Evolutionary conservation across 1,140 invertebrate species (phyloP), one percentile per base, ranked within the genome.

Genomic region (Scaptomyza hsui): DNA sequence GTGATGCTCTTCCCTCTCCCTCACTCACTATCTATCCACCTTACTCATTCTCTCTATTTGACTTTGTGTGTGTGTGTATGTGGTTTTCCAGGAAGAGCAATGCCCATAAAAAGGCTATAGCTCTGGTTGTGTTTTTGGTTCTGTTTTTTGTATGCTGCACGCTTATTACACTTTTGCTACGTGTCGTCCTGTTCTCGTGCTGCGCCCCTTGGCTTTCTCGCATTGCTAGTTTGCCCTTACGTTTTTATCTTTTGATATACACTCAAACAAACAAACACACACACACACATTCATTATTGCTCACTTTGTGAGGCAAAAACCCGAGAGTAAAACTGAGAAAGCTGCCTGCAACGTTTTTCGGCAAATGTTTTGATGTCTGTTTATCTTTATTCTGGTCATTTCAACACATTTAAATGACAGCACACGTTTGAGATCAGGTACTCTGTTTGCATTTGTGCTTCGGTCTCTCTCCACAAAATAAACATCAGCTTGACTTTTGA

Each of bases 191-290:
- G 53, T 39, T 29, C 42, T 44, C 44, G 39, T 49, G 15, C 7
- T 21, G 32, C 32, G 15, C 13, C 15, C 60, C 26, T 18, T 49
- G 21, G 13, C 53, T 19, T 42, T n/a, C n/a, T n/a, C n/a, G n/a
- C 7, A 5, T 2, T 32, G 16, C 68, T 80, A 86, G 81, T 88
- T 86, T 86, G 81, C 79, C 49, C 65, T 88, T 82, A 82, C 81
- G 81, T 86, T 86, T 86, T 86, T 86, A 86, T 85, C 81, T 85
- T 80, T 86, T 81, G 77, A 80, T 86, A 80, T 85, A 86, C 82
- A 88, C 77, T 86, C 81, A 86, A 80, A 86, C 79, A 85, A 77
- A 60, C 62, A 67, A 51, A 19, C 21, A 35, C 21, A 55, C 9
- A 49, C 18, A 35, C 15, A 45, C 21, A 53, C 57, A 56, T 65